Conservation (phyloP, 2,797 vertebrate genomes). For the Xerus rutilus region DNA sequence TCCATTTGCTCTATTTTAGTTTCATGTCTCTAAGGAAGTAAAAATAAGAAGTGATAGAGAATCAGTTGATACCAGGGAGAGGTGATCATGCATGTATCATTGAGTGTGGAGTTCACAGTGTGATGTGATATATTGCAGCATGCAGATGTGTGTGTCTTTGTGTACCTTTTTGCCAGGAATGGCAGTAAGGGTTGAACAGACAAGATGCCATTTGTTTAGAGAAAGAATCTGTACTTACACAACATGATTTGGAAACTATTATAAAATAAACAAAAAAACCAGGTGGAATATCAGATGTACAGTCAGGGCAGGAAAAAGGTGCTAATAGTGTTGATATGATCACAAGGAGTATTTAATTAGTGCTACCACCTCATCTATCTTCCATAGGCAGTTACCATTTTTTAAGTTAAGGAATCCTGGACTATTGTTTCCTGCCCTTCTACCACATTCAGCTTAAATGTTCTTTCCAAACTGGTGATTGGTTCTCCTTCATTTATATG, state of each 20-base stretch:
- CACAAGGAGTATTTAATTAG: constrained; percentile 26
- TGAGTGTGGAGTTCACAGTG: neutral
- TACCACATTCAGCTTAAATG: constrained; percentile 30
- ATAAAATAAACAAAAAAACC: neutral
- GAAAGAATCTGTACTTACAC: constrained; percentile 20
- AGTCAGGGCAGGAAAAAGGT: neutral
- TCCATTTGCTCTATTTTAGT: constrained; percentile 15
- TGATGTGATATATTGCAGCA: neutral
- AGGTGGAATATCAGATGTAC: neutral
- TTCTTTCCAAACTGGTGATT: neutral
- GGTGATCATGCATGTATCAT: neutral
- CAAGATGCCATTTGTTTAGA: constrained; percentile 15
- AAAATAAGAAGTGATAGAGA: constrained; percentile 13
- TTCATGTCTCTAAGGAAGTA: constrained; percentile 27
- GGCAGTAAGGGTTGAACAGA: neutral
- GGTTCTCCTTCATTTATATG: constrained; percentile 23
- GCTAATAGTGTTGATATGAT: neutral
- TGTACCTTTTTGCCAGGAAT: neutral
- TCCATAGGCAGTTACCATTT: constrained; percentile 13
- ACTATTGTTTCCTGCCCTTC: constrained; percentile 11
- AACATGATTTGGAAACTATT: neutral
- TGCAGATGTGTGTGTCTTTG: neutral
- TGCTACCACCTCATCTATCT: neutral
- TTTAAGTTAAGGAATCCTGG: constrained; percentile 43
- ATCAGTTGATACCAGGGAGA: neutral